phyloP scores from a whole-genome alignment of 2,888 invertebrate genomes.

The Mythimna loreyi region DNA sequence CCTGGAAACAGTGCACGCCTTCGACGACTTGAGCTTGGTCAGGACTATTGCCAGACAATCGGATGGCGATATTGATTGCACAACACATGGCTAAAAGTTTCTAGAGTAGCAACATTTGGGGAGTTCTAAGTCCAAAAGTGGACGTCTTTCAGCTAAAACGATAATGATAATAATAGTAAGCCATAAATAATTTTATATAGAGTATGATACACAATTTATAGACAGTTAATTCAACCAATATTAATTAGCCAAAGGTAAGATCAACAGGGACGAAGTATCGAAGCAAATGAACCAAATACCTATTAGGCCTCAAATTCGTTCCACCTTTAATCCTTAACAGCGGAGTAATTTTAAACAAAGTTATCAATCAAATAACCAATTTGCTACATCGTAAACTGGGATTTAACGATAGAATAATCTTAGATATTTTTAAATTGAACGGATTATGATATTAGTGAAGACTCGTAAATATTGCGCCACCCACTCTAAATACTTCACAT shows the following conservation, averaged over 20 bases:
- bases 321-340: not conserved
- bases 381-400: conserved; percentile 16
- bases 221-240: not conserved
- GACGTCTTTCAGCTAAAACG: no score
- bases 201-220: not conserved
- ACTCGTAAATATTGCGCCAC: conserved; percentile 13
- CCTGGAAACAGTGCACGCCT: no score
- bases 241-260: not conserved
- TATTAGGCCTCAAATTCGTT: conserved; percentile 3
- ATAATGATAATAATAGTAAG: not conserved
- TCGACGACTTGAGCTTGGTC: no score
- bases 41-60: no score
- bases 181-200: not conserved
- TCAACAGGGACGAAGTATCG: no score
- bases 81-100: no score
- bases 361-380: conserved; percentile 33
- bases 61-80: no score
- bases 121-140: no score
- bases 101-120: no score
- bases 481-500: conserved; percentile 7
- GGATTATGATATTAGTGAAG: conserved; percentile 31
- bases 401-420: conserved; percentile 34
- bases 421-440: conserved; percentile 10
- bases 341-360: conserved; percentile 11
- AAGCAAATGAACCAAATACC: not conserved